A percentile compares a stretch with the other conserved stretches of the same genome.
Conservation (phyloP, 2,888 invertebrate species). For the Apamea sordens region DNA sequence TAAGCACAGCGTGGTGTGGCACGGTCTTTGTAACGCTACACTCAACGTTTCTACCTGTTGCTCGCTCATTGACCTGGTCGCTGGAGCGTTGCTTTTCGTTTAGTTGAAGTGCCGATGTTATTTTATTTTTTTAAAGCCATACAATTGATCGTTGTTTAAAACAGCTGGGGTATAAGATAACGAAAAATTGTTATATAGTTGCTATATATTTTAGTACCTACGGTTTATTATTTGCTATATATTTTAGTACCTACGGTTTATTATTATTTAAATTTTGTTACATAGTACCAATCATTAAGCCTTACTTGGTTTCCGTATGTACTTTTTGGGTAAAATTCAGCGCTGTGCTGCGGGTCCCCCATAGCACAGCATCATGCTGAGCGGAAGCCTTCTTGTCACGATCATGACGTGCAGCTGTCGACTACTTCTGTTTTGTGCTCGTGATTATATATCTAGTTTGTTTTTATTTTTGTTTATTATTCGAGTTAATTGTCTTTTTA, state of each 20-base stretch:
- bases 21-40: conserved; percentile 24
- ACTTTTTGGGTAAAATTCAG: too few species aligned
- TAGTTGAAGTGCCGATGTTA: neutral
- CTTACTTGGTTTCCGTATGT: too few species aligned
- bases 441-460: too few species aligned
- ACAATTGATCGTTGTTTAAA: neutral
- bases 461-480: too few species aligned
- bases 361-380: too few species aligned
- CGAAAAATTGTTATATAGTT: neutral
- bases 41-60: conserved; percentile 37
- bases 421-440: too few species aligned
- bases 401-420: too few species aligned
- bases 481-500: neutral
- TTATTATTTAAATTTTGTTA: too few species aligned
- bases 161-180: too few species aligned
- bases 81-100: neutral
- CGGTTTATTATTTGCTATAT: neutral
- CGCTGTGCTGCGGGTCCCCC: too few species aligned
- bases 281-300: too few species aligned
- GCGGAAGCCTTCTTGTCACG: too few species aligned
- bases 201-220: neutral
- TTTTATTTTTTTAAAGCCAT: conserved; percentile 20
- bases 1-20: neutral
- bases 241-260: neutral
- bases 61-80: conserved; percentile 27